These are phyloP conservation scores for Oncorhynchus mykiss DNA, from an alignment of 2,113 vertebrate species.

Conservation along the genomic window DNA sequence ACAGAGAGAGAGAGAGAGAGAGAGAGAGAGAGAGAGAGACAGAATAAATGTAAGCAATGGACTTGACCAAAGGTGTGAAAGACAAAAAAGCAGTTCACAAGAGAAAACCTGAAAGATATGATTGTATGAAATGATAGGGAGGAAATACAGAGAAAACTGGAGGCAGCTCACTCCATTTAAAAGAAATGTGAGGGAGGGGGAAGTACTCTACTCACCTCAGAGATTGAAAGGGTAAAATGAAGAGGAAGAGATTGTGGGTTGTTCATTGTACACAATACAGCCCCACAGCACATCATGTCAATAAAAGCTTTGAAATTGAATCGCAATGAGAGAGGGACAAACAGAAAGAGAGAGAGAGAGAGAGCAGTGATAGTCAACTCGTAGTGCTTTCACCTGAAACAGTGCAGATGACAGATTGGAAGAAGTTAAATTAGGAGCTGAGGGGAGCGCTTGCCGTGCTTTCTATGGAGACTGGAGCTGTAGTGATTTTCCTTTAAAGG, in stretches of 20 bases:
- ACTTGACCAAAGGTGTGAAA: too few relatives aligned
- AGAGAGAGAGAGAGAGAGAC: too few relatives aligned
- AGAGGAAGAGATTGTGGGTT: not conserved
- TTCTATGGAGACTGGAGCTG: too few relatives aligned
- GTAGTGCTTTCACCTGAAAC: not conserved
- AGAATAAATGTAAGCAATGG: too few relatives aligned
- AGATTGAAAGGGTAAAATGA: not conserved
- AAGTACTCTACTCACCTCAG: not conserved
- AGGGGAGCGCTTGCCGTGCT: too few relatives aligned
- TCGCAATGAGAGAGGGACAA: not conserved
- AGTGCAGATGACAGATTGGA: not conserved
- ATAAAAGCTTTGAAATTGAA: not conserved
- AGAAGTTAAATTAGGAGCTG: not conserved
- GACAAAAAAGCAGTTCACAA: too few relatives aligned
- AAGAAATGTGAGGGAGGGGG: not conserved
- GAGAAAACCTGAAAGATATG: too few relatives aligned
- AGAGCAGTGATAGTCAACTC: not conserved
- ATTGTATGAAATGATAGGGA: not conserved
- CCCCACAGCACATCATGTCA: not conserved
- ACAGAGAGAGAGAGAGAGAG: too few relatives aligned
- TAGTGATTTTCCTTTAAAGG: too few relatives aligned
- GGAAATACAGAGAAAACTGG: not conserved
- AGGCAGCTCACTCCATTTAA: not conserved
- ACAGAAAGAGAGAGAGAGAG: not conserved
- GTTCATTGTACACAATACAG: not conserved